Evolutionary conservation across 2,797 vertebrate species (phyloP), one percentile per base, ranked within the genome.

Genomic region (Clamator glandarius): DNA sequence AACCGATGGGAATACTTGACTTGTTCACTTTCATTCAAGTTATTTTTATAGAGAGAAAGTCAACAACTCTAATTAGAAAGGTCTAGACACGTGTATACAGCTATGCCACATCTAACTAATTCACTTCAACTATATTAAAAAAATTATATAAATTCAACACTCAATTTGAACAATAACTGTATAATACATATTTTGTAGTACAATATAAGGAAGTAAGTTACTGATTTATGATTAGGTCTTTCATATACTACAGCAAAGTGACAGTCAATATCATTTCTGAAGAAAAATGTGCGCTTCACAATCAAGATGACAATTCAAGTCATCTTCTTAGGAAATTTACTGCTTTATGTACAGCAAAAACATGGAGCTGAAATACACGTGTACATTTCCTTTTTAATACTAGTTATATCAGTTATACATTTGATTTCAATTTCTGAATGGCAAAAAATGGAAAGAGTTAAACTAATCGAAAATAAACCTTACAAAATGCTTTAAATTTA

Each of bases 401-500:
- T 69, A 63, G 11, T 63, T 63, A 91, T 83, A 77, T 16, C 48
- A 78, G 54, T 73, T 62, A 92, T 67, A 67, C 29, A 84, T 75
- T 75, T 75, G 15, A 79, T 87, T 87, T 91, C 33, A 84, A 84
- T 80, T 88, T 84, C 36, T 76, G 64, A 83, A 78, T 52, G 67
- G 58, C 83, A 84, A 80, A 68, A 66, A 67, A 55, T 62, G 55
- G 81, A 92, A 87, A 80, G 36, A 95, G 84, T 80, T 77, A 94
- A 33, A 26, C 64, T 92, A 92, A 94, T 86, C 81, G 95, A 96
- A 95, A 85, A 88, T 78, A 94, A 95, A 88, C 79, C 20, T 72
- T 90, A 91, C 13, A 72, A 86, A 87, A 90, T 64, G 72, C 52
- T 82, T 70, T 86, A 83, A 78, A 74, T 74, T 15, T 48, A 63